Base-by-base conservation (phyloP, 2,113 vertebrate species). In the Nanorana parkeri region DNA sequence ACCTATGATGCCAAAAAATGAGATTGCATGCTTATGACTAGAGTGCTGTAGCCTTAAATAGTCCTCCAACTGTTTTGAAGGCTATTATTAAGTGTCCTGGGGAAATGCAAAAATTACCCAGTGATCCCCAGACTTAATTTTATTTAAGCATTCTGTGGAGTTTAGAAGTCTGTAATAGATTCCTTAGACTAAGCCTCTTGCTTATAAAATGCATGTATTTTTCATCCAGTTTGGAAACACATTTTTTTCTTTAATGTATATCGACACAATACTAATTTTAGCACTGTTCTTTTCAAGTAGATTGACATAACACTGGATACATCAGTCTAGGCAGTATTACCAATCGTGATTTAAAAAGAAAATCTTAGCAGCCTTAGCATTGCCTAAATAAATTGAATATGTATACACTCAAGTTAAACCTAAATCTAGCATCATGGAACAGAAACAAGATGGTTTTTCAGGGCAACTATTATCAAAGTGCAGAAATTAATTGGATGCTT, bases 401-500 rank as follows among this genome's bases (percentile, higher is more conserved):
- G 6, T 52, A 66, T 17, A 63, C 24, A 56, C 15, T 66, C 68
- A 87, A 84, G 87, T 87, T 87, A 68, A 91, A 87, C 90, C 88
- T 88, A 81, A 87, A 90, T 86, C 81, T 86, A 84, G 84, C 80
- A 84, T 91, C 87, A 89, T 90, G 78, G 89, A 83, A 84, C 85
- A 80, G 78, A 78, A 84, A 92, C 86, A 84, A 87, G 89, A 91
- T 87, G 90, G 92, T 93, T 90, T 88, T 92, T 92, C 92, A 92
- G 93, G 91, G 88, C 91, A 89, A 91, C 88, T 91, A 89, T 94
- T 94, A 93, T 93, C 91, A 91, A 93, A 91, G 93, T 93, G 90
- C 91, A 93, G 92, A 93, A 94, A 94, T 94, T 94, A 94, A 94
- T 93, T 94, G 92, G 91, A 87, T 91, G 89, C 92, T 92, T 93